phyloP scores from a whole-genome alignment of 2,113 vertebrate genomes.

The Psilopogon haemacephalus region DNA sequence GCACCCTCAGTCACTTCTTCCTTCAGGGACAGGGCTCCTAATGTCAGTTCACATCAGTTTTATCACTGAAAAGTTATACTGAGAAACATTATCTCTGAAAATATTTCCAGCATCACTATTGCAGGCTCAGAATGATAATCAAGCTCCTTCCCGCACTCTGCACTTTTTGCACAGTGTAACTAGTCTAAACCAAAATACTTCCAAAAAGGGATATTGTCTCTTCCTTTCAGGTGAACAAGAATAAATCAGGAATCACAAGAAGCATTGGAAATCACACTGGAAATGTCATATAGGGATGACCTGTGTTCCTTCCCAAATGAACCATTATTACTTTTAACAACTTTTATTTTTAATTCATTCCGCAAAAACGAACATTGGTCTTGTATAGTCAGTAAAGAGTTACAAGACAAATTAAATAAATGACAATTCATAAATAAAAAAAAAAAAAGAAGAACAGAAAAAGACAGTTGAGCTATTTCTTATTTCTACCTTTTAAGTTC shows the following conservation, averaged over 20 bases:
- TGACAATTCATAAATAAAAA: background rate
- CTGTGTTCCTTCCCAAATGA: background rate
- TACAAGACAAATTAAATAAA: background rate
- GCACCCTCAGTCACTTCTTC: background rate
- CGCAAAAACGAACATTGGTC: background rate
- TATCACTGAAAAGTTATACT: background rate
- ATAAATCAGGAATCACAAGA: background rate
- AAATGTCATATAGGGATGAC: background rate
- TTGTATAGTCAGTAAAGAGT: background rate
- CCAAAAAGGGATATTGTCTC: fast-evolving
- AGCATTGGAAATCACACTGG: background rate
- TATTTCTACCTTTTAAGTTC: background rate
- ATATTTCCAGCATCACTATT: background rate
- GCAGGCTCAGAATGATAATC: background rate
- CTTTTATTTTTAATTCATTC: background rate
- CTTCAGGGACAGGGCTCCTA: background rate
- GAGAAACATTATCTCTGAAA: background rate
- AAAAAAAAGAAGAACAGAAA: background rate
- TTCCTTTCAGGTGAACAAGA: background rate
- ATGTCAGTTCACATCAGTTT: background rate
- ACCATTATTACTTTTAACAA: background rate
- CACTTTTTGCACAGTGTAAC: background rate
- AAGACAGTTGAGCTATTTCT: background rate
- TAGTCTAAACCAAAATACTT: background rate
- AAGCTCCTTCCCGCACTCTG: background rate